Evolutionary conservation across 2,113 vertebrate species (phyloP).

Genomic region (Okapia johnstoni): DNA sequence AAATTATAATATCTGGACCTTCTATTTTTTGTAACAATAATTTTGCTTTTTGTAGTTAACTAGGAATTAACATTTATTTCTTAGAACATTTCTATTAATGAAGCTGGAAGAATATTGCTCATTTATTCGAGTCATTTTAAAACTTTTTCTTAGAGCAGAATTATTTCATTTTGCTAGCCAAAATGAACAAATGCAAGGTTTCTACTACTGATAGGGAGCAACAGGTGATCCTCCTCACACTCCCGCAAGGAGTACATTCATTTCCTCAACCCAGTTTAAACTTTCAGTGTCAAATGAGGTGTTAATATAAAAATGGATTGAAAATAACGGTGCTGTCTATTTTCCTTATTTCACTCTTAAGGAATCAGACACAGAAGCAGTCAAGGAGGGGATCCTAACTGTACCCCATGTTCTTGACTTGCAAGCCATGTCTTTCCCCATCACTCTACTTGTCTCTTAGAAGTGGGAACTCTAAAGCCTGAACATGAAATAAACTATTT

Average conservation of each 20-base stretch:
- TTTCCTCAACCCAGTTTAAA: not conserved
- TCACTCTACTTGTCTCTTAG: not conserved
- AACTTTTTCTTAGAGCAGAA: not conserved
- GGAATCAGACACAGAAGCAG: not conserved
- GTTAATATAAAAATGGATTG: not conserved
- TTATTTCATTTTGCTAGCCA: not conserved
- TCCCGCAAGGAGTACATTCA: not conserved
- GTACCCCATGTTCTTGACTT: not conserved
- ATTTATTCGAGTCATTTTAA: not conserved
- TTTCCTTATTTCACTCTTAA: not conserved
- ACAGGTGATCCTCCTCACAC: accelerated
- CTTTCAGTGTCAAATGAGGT: not conserved
- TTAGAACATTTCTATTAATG: conserved; percentile 3
- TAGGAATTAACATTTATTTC: not conserved
- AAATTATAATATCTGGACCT: not conserved
- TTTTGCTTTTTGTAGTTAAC: not conserved
- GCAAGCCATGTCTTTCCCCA: not conserved
- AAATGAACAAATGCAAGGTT: not conserved
- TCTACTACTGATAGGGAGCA: not conserved
- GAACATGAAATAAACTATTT: not conserved
- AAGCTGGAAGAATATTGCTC: not conserved
- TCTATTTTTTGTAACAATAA: not conserved
- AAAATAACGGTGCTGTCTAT: not conserved
- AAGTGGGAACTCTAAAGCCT: not conserved
- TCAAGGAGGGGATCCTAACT: not conserved